Conservation (phyloP, 2,113 vertebrate species). For the Calypte anna region DNA sequence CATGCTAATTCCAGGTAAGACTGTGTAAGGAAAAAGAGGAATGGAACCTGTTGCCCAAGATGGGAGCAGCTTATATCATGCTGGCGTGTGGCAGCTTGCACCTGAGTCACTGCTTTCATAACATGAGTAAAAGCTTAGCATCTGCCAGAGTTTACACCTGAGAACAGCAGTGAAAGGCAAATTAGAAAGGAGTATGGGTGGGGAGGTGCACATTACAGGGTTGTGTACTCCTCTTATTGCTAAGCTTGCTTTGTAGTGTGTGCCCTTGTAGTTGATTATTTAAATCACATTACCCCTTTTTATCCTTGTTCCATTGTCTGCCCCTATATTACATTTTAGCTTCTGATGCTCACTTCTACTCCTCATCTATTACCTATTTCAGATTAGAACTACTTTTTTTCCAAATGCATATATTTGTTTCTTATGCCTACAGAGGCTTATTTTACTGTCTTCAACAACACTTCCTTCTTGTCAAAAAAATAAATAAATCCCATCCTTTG, state of each 20-base stretch:
- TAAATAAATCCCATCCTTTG: background rate
- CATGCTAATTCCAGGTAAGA: background rate
- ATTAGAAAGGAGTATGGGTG: background rate
- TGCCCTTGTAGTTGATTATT: background rate
- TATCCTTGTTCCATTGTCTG: background rate
- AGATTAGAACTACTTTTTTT: background rate
- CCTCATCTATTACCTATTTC: background rate
- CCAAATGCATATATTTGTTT: background rate
- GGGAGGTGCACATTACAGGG: background rate
- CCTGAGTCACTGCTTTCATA: constrained; percentile 32
- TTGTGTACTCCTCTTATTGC: background rate
- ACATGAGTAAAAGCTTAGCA: background rate
- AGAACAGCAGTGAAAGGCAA: background rate
- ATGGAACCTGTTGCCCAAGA: constrained; percentile 32
- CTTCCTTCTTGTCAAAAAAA: background rate
- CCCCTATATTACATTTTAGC: background rate
- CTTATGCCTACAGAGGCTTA: background rate
- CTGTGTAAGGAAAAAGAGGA: background rate
- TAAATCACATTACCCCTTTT: background rate
- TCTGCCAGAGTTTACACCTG: background rate
- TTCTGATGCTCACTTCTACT: background rate
- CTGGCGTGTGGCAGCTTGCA: constrained; percentile 5
- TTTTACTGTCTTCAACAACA: background rate
- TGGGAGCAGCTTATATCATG: background rate
- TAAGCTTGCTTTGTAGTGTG: background rate